Evolutionary conservation across 2,113 vertebrate genomes (phyloP), one percentile per base, ranked within the genome.

Genomic region (Indicator maculatus): DNA sequence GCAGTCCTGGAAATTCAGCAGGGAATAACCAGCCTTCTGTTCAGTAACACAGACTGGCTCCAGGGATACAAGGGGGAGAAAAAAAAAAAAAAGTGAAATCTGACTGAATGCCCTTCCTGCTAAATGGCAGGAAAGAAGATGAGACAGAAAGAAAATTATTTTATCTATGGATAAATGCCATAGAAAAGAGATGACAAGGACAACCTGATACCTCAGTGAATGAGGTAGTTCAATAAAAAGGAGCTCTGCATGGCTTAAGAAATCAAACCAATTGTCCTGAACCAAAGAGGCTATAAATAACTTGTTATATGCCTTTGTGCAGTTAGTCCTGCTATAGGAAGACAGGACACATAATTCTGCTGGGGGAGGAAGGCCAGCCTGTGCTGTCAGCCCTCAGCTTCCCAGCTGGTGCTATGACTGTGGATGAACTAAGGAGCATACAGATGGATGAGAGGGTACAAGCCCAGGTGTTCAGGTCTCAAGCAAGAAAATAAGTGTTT

Each of bases 11-110:
- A 92, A 93, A 95, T 83, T 83, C 93, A 64, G 33, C 26, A 58
- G 87, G 89, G 91, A 94, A 83, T 93, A 92, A 66, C 41, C 69
- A 93, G 47, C 88, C 64, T 96, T 86, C 93, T 93, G 79, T 92
- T 95, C 87, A 90, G 71, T 53, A 89, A 74, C 27, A 59, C 30
- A 83, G 50, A 83, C 2, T 61, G 84, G 64, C 81, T 84, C 83
- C 63, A 92, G 24, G 50, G 78, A 79, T 82, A 79, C 12, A 30
- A 74, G 50, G 30, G 33, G 16, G 7, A 9, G 8, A 16, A 15
- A 16, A 13, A 17, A 18, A 66, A 20, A 2, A 8, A 44, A 53
- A 16, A 53, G 47, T 36, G 33, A 81, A 80, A 75, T 12, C 58
- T 67, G 15, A 92, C 69, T 63, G 53, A 88, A 71, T 8, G 23